phyloP scores from a whole-genome alignment of 2,888 invertebrate genomes.

The Formica aserva region DNA sequence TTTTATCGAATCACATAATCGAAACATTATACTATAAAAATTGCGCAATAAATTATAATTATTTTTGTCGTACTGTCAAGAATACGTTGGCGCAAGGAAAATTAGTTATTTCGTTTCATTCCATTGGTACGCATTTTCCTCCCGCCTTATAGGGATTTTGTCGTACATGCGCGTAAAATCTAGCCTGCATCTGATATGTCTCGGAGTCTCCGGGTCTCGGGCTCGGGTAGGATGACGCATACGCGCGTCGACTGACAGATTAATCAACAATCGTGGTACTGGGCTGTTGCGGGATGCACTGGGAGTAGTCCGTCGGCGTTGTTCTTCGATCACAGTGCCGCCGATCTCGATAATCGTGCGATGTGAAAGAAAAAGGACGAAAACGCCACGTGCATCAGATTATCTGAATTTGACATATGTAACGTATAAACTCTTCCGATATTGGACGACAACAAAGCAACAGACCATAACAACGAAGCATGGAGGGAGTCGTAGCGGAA shows the following conservation, averaged over 20 bases:
- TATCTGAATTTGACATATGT: slow-evolving; percentile 18
- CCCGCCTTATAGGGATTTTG: slow-evolving; percentile 57
- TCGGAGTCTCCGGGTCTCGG: no score
- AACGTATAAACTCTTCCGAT: not conserved
- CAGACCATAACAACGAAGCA: slow-evolving; percentile 43
- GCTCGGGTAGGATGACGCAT: slow-evolving; percentile 56
- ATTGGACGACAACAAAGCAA: not conserved
- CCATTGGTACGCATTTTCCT: not conserved
- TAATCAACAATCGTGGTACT: slow-evolving; percentile 54
- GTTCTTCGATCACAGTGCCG: slow-evolving; percentile 25
- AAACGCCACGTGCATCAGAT: slow-evolving; percentile 46
- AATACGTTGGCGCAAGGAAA: not conserved
- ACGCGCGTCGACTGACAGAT: slow-evolving; percentile 64
- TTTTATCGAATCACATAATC: not conserved
- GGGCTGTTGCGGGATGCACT: slow-evolving; percentile 27
- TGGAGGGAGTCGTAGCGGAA: slow-evolving; percentile 80
- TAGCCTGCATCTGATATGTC: not conserved
- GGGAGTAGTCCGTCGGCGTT: slow-evolving; percentile 51
- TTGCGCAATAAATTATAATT: not conserved
- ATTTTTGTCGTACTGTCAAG: not conserved
- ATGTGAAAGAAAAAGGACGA: slow-evolving; percentile 55
- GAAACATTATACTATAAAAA: not conserved
- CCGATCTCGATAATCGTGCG: slow-evolving; percentile 14
- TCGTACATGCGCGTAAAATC: not conserved
- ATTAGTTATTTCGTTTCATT: not conserved